phyloP scores from a whole-genome alignment of 1,140 invertebrate genomes.

The Drosophila pallidifrons region DNA sequence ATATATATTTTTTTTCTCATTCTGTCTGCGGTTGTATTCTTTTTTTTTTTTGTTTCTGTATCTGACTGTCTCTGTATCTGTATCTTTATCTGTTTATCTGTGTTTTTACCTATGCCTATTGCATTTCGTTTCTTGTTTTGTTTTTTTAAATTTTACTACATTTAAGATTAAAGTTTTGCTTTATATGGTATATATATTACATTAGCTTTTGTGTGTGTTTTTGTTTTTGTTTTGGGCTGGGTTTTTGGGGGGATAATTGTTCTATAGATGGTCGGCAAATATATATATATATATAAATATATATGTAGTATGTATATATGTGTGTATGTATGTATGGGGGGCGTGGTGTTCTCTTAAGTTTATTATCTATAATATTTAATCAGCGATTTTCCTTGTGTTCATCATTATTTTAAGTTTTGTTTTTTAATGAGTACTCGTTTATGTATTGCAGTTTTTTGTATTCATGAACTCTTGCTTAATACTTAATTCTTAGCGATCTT shows the following conservation, averaged over 20 bases:
- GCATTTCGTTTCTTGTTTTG: constrained; percentile 49
- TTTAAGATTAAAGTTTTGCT: constrained; percentile 73
- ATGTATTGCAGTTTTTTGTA: constrained; percentile 46
- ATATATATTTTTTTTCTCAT: not conserved
- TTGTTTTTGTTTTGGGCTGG: constrained; percentile 34
- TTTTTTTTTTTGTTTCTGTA: constrained; percentile 24
- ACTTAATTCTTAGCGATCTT: constrained; percentile 76
- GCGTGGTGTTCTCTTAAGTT: constrained; percentile 53
- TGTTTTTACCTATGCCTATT: constrained; percentile 44
- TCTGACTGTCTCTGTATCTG: constrained; percentile 22
- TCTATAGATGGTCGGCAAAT: constrained; percentile 65
- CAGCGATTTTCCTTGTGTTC: constrained; percentile 37
- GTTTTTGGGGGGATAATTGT: constrained; percentile 62
- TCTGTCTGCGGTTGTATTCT: not conserved
- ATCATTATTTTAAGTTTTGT: constrained; percentile 28
- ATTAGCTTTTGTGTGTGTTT: constrained; percentile 40
- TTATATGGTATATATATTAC: constrained; percentile 74
- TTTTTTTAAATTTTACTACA: constrained; percentile 67
- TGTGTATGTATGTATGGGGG: constrained; percentile 31
- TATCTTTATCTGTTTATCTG: constrained; percentile 41
- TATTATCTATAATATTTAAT: constrained; percentile 70
- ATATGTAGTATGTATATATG: constrained; percentile 30
- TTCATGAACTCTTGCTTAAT: constrained; percentile 70
- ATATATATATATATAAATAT: constrained; percentile 19
- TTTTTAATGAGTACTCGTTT: constrained; percentile 15